These are phyloP conservation scores for Cremastobaeus sp. DNA, from an alignment of 2,888 invertebrate genomes.

Conservation along the genomic window DNA sequence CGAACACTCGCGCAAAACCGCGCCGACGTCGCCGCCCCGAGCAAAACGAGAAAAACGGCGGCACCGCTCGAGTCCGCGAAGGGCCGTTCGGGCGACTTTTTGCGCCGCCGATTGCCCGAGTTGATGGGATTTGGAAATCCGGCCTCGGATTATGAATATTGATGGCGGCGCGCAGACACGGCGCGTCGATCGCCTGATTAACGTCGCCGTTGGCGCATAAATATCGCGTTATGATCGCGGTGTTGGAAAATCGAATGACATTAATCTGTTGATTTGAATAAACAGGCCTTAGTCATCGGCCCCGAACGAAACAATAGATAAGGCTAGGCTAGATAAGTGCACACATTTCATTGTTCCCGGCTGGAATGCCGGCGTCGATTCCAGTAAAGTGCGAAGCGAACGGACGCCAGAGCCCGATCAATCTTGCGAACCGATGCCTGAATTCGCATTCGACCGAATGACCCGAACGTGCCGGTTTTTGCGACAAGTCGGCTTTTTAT, in stretches of 20 bases:
- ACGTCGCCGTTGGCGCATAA: conserved; percentile 37
- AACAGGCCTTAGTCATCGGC: conserved; percentile 32
- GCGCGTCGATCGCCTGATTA: conserved; percentile 39
- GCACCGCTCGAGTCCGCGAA: too few species aligned
- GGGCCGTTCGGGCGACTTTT: too few species aligned
- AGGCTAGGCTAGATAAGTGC: conserved; percentile 19
- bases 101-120: too few species aligned
- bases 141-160: conserved; percentile 37
- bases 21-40: conserved; percentile 31
- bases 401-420: too few species aligned
- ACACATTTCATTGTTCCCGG: not conserved
- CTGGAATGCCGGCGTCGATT: too few species aligned
- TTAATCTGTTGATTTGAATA: conserved; percentile 37
- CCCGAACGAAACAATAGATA: conserved; percentile 38
- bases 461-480: too few species aligned
- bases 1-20: conserved; percentile 26
- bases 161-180: conserved; percentile 29
- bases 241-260: conserved; percentile 47
- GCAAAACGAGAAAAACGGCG: too few species aligned
- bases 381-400: too few species aligned
- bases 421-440: too few species aligned
- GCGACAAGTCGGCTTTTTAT: too few species aligned
- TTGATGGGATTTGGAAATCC: too few species aligned
- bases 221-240: conserved; percentile 31
- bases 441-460: too few species aligned